Conservation (phyloP, 2,888 invertebrate genomes). For the Folsomia manolachei region DNA sequence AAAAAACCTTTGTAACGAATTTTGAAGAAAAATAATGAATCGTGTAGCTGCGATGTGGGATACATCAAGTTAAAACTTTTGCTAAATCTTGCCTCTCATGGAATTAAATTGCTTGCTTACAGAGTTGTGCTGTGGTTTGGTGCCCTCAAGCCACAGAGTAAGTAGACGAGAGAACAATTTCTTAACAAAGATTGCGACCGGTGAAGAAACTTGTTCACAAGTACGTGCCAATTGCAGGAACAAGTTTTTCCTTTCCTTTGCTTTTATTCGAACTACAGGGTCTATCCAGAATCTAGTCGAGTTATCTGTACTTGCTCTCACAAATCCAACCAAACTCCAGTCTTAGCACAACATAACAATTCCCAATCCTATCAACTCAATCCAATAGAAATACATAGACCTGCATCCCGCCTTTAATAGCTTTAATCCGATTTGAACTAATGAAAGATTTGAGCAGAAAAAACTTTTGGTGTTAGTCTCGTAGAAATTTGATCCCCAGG, state of each 20-base stretch:
- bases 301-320: background rate
- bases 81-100: background rate
- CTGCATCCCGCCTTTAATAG: background rate
- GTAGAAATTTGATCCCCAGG: conserved; percentile 12
- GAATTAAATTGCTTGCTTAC: too few relatives aligned
- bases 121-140: background rate
- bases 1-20: too few relatives aligned
- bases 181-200: background rate
- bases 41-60: too few relatives aligned
- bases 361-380: background rate
- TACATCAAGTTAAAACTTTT: background rate
- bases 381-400: too few relatives aligned
- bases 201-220: background rate
- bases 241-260: background rate
- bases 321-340: background rate
- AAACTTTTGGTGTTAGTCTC: background rate
- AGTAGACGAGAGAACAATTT: too few relatives aligned
- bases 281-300: too few relatives aligned
- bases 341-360: background rate
- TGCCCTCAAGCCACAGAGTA: background rate
- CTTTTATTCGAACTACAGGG: too few relatives aligned
- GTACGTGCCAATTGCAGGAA: background rate
- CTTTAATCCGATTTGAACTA: conserved; percentile 8
- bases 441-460: conserved; percentile 8
- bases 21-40: background rate